Evolutionary conservation across 1,140 invertebrate species (phyloP).

Genomic region (Mya arenaria): DNA sequence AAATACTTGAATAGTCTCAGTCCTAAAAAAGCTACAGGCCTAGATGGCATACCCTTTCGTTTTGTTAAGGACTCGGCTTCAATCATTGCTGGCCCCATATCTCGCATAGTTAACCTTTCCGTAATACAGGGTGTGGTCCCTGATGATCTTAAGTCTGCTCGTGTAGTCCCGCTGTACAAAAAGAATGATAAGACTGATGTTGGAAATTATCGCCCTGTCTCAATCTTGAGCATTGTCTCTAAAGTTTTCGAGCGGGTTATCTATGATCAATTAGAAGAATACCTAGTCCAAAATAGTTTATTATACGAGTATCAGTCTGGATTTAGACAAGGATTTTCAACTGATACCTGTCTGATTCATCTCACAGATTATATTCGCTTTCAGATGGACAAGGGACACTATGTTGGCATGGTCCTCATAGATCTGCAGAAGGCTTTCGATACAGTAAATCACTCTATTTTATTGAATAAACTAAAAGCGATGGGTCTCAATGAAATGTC

Average conservation of each 20-base stretch:
- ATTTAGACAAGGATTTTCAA: conserved; percentile 34
- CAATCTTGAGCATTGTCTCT: conserved; percentile 40
- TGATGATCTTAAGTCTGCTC: conserved; percentile 13
- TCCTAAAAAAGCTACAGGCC: conserved; percentile 31
- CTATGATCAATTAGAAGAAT: background rate
- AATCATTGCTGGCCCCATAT: conserved; percentile 25
- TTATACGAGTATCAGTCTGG: conserved; percentile 21
- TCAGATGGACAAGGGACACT: conserved; percentile 31
- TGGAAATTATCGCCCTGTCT: conserved; percentile 40
- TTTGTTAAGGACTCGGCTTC: conserved; percentile 27
- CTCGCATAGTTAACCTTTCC: conserved; percentile 27
- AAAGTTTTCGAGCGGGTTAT: conserved; percentile 24
- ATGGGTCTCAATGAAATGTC: conserved; percentile 16
- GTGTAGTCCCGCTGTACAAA: conserved; percentile 7
- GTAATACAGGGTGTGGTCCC: background rate
- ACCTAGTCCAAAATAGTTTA: background rate
- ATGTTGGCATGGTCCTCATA: conserved; percentile 39
- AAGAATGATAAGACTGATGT: conserved; percentile 26
- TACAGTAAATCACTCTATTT: conserved; percentile 53
- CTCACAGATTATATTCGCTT: conserved; percentile 23
- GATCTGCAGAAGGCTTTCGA: conserved; percentile 60
- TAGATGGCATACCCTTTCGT: conserved; percentile 30
- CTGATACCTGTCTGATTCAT: conserved; percentile 43
- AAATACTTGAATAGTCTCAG: conserved; percentile 29
- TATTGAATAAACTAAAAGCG: conserved; percentile 36